These are phyloP conservation scores for Cheilosia soror DNA, from an alignment of 2,888 invertebrate species.

Conservation along the genomic window DNA sequence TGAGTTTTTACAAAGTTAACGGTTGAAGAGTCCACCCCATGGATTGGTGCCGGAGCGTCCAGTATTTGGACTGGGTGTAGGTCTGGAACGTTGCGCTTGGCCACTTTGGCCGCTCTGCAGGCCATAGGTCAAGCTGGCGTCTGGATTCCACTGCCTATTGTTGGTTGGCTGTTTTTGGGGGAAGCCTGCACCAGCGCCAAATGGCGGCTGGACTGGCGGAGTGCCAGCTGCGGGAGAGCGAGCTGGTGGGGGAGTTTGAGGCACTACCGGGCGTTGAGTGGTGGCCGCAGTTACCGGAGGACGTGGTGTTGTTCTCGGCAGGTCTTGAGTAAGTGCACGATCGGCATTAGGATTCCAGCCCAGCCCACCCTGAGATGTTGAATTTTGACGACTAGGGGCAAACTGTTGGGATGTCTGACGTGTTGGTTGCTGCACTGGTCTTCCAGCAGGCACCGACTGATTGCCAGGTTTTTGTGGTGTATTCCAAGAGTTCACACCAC, in stretches of 20 bases:
- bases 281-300: constrained; percentile 31
- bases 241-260: constrained; percentile 40
- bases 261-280: constrained; percentile 23
- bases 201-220: constrained; percentile 38
- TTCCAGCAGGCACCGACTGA: constrained; percentile 8
- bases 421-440: constrained; percentile 2
- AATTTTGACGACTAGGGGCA: constrained; percentile 42
- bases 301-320: constrained; percentile 48
- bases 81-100: neutral
- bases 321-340: constrained; percentile 51
- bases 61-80: constrained; percentile 1
- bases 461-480: constrained; percentile 29
- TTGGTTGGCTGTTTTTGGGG: constrained; percentile 26
- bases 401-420: constrained; percentile 23
- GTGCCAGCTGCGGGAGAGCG: constrained; percentile 7
- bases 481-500: neutral
- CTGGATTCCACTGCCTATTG: constrained; percentile 51
- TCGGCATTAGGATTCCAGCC: constrained; percentile 64
- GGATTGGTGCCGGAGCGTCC: constrained; percentile 40
- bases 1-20: constrained; percentile 27
- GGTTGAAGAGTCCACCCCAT: constrained; percentile 32
- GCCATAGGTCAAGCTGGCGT: constrained; percentile 59
- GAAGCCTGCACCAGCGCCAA: constrained; percentile 50
- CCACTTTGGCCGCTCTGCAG: neutral
- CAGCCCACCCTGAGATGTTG: constrained; percentile 26